Evolutionary conservation across 2,797 vertebrate genomes (phyloP).

Genomic region (Rhincodon typus): DNA sequence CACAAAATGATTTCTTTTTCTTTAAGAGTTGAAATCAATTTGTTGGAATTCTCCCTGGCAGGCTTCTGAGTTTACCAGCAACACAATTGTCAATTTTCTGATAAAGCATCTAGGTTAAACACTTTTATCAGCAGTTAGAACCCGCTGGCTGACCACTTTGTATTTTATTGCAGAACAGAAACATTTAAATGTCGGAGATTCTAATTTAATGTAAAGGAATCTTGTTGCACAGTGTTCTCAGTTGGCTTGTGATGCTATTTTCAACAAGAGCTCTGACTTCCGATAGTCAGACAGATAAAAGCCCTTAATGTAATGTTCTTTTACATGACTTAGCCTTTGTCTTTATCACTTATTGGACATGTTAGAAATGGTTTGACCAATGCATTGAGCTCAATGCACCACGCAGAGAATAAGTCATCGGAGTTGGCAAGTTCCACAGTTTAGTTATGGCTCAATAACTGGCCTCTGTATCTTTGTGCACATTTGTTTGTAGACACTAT

Average conservation of each 20-base stretch:
- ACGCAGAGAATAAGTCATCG: neutral
- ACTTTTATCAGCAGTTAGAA: slow-evolving; percentile 14
- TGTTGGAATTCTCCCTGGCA: neutral
- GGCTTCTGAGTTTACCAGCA: neutral
- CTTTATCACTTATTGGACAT: neutral
- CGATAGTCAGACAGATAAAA: neutral
- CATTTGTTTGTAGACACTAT: neutral
- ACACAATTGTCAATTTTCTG: slow-evolving; percentile 25
- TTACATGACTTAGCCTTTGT: neutral
- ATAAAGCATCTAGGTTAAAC: slow-evolving; percentile 25
- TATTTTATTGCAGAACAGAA: slow-evolving; percentile 6
- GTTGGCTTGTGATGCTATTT: neutral
- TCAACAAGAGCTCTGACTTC: neutral
- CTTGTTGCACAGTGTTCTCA: neutral
- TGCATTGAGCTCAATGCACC: neutral
- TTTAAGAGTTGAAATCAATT: neutral
- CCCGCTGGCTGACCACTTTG: slow-evolving; percentile 1
- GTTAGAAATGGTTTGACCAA: neutral
- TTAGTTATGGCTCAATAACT: neutral
- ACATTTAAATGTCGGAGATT: slow-evolving; percentile 1
- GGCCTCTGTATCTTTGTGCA: neutral
- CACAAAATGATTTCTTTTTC: neutral
- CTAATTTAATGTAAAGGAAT: slow-evolving; percentile 20
- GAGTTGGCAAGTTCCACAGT: too few relatives aligned
- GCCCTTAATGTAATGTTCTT: neutral